Evolutionary conservation across 35 echinoderm and acorn worm genomes (phyloP).

Genomic region (Amphiura filiformis): DNA sequence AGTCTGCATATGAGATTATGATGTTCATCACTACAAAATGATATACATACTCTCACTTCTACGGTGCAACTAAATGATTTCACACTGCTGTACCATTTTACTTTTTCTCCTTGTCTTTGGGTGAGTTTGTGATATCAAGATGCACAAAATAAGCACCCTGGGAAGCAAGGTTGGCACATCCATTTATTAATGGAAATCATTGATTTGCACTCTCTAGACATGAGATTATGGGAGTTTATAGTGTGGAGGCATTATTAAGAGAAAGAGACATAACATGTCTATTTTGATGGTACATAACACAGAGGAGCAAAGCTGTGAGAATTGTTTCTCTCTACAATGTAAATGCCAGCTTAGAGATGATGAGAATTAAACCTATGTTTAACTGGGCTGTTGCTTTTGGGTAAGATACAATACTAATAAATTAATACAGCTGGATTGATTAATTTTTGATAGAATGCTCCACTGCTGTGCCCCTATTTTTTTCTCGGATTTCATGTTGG

Average conservation of each 20-base stretch:
- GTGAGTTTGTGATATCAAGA: too few species aligned
- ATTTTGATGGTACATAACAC: neutral
- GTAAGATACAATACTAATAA: too few species aligned
- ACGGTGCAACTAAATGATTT: too few species aligned
- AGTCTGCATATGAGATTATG: too few species aligned
- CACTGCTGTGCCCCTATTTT: neutral
- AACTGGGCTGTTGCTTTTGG: neutral
- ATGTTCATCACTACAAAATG: too few species aligned
- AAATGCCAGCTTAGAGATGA: neutral
- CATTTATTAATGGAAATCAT: neutral
- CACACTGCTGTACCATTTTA: too few species aligned
- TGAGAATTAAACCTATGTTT: neutral
- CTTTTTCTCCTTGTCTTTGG: too few species aligned
- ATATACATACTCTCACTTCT: too few species aligned
- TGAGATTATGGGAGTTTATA: constrained; percentile 4
- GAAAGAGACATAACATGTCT: neutral
- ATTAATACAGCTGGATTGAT: too few species aligned
- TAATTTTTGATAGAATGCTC: neutral
- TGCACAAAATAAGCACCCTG: neutral
- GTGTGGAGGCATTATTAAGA: neutral
- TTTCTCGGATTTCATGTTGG: neutral
- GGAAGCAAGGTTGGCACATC: neutral
- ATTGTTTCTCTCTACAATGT: neutral
- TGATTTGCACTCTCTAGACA: neutral
- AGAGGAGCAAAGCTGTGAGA: constrained; percentile 3